phyloP scores from a whole-genome alignment of 2,113 vertebrate species.

The Myxocyprinus asiaticus region DNA sequence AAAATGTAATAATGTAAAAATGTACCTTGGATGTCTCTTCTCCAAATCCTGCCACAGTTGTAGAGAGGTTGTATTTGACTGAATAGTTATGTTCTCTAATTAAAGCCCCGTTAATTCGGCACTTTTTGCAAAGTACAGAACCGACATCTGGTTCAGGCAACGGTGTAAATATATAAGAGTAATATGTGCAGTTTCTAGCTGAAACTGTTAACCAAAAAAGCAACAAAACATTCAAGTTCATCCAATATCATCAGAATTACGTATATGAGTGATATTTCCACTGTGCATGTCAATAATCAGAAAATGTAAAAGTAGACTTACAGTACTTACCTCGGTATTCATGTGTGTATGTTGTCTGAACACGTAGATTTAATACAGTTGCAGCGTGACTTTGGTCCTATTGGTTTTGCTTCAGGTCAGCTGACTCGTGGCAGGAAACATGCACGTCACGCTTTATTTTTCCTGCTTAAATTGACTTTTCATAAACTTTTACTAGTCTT shows the following conservation, averaged over 20 bases:
- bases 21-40: conserved; percentile 83
- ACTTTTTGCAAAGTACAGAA: conserved; percentile 92
- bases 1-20: background rate
- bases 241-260: too few species aligned
- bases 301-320: background rate
- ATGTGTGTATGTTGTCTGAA: conserved; percentile 33
- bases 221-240: background rate
- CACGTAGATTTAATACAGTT: background rate
- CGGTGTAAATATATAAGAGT: background rate
- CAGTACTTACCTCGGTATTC: conserved; percentile 50
- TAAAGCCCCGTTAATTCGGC: conserved; percentile 84
- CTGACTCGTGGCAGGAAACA: conserved; percentile 21
- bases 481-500: background rate
- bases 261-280: too few species aligned
- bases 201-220: background rate
- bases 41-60: conserved; percentile 87
- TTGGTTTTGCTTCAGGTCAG: conserved; percentile 41
- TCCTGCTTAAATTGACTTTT: background rate
- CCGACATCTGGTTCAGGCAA: conserved; percentile 64
- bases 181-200: background rate
- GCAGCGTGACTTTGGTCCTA: conserved; percentile 3
- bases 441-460: background rate
- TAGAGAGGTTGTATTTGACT: conserved; percentile 73
- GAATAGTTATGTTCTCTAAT: conserved; percentile 76
- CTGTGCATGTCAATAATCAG: background rate